Base-by-base conservation (phyloP, 2,888 invertebrate species). In the Baccha elongata region DNA sequence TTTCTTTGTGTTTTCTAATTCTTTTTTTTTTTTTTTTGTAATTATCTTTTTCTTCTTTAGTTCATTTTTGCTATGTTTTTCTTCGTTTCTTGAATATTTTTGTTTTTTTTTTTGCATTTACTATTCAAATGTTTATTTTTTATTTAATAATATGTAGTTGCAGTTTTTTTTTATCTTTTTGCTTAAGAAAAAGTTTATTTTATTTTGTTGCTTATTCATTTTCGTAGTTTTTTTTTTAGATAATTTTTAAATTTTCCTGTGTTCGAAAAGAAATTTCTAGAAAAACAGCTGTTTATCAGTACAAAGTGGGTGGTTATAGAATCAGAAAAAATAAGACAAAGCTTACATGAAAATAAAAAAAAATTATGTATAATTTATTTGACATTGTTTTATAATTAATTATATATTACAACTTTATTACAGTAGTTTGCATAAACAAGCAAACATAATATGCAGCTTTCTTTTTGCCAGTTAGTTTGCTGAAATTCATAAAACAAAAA, bases 1-100 rank as follows among this genome's bases (percentile, higher is more conserved):
- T 90, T 89, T 85, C 78, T 85, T 89, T 90, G 89, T 88, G 89
- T 90, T 90, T 89, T 81, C 71, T 81, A 78, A 58, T 15, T 53
- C 71, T 84, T 78, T 68, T 71, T 79, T 74, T 69, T 52, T 15
- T 53, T 67, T 84, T 78, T 68, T 71, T 79, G 71, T 69, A 55
- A 67, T 84, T 76, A 75, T 26, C 53, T 84, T 52, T n/a, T 53
- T 44, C 53, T 21, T 62, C 17, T 35, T 60, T 50, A 19, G 37
- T 55, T 76, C 53, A 64, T 60, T 71, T 84, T 79, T 58, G 71
- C 74, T 84, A 76, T 83, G 46, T 72, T 71, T 68, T 48, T 67
- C 48, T 69, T 62, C 26, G 23, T 32, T 53, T 72, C 29, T 32
- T 60, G 55, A 37, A 35, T n/a, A 35, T 53, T 21, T 37, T n/a